Evolutionary conservation across 2,113 vertebrate species (phyloP).

Genomic region (Jacana jacana): DNA sequence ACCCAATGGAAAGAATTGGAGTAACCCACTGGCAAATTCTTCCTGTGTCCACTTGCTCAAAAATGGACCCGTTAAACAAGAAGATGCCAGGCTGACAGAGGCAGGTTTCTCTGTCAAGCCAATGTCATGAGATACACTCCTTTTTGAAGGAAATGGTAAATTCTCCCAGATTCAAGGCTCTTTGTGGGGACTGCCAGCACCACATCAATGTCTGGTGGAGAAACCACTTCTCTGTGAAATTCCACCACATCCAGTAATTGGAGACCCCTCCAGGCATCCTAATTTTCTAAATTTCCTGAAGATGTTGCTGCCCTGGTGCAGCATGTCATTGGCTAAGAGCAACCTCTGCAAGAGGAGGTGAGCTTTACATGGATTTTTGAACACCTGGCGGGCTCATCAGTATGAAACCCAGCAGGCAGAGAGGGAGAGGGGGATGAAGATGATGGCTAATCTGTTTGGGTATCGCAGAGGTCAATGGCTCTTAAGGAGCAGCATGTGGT

Average conservation of each 20-base stretch:
- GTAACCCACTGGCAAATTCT: neutral
- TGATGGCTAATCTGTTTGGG: neutral
- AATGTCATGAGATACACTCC: neutral
- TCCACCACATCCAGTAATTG: neutral
- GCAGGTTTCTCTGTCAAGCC: neutral
- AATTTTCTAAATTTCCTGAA: neutral
- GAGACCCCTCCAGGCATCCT: neutral
- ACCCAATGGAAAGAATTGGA: neutral
- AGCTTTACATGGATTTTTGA: neutral
- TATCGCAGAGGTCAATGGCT: neutral
- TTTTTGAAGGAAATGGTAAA: neutral
- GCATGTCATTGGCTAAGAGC: neutral
- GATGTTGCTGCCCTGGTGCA: neutral
- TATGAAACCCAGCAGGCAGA: neutral
- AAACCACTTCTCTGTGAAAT: neutral
- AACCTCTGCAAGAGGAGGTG: neutral
- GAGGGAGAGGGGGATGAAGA: neutral
- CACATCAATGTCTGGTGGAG: fast-evolving
- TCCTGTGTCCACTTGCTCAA: neutral
- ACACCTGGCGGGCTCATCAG: neutral
- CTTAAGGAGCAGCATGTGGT: neutral
- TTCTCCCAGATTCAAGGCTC: neutral
- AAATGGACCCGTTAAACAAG: neutral
- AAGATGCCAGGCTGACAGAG: neutral
- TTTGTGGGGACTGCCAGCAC: fast-evolving